Evolutionary conservation across 2,888 invertebrate genomes (phyloP), one percentile per base, ranked within the genome.

Genomic region (Pycnomerus fuliginosus): DNA sequence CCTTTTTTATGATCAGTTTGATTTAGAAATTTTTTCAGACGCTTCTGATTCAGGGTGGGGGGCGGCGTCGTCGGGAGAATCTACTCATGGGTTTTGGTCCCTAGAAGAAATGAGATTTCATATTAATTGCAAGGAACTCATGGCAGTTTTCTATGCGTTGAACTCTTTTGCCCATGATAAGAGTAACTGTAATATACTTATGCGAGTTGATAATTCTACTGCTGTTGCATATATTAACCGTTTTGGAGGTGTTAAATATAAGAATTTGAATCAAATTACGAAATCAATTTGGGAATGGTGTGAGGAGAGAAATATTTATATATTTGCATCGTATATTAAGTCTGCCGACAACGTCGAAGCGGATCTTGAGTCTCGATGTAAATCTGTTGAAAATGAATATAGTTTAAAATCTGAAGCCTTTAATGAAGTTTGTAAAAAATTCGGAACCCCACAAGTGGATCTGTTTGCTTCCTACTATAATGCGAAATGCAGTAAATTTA

Each of bases 191-290:
- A 28, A 38, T 13, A 48, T 60, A 4, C 39, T 60, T 7, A 46
- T 58, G 14, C 54, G 60, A 23, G 52, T 53, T 1, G 60, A 60
- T 35, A 58, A 58, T 17, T 52, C 50, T 29, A 37, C 35, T 17
- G 67, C 66, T 3, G 28, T 56, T 13, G 27, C 53, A 1, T 52
- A 49, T 22, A 40, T 58, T 15, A 57, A 58, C 33, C 38, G 44
- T 29, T 57, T 56, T n/a, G n/a, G n/a, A n/a, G n/a, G n/a, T n/a
- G n/a, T n/a, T n/a, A n/a, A n/a, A n/a, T n/a, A n/a, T n/a, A n/a
- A n/a, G n/a, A n/a, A n/a, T n/a, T n/a, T n/a, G n/a, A n/a, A n/a
- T n/a, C n/a, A n/a, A n/a, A n/a, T n/a, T n/a, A n/a, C n/a, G n/a
- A n/a, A n/a, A n/a, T n/a, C n/a, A n/a, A n/a, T n/a, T n/a, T n/a